A percentile compares a stretch with the other conserved stretches of the same genome.
phyloP scores from a whole-genome alignment of 2,797 vertebrate species.

The Micrastur ruficollis region DNA sequence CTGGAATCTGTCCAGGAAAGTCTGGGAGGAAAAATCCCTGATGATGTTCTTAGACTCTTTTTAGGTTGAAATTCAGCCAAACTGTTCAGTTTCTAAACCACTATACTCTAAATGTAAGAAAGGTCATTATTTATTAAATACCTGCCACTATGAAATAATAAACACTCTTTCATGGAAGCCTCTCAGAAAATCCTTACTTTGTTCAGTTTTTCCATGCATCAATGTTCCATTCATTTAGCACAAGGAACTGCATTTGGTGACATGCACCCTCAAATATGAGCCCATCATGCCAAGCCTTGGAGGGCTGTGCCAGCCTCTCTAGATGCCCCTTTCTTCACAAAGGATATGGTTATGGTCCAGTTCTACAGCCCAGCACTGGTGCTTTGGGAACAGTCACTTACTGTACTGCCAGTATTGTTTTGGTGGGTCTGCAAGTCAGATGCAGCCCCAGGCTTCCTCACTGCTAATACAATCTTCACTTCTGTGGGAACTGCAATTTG shows the following conservation, averaged over 20 bases:
- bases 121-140: background rate
- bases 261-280: accelerated
- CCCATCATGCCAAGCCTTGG: background rate
- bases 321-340: background rate
- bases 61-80: background rate
- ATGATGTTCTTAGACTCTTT: background rate
- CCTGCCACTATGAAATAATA: background rate
- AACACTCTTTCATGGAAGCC: background rate
- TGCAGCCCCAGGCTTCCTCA: background rate
- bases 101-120: background rate
- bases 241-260: background rate
- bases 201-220: background rate
- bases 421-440: background rate
- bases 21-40: background rate
- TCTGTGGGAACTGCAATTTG: background rate
- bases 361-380: background rate
- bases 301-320: background rate
- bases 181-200: background rate
- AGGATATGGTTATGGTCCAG: background rate
- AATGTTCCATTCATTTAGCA: background rate
- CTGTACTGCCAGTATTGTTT: background rate
- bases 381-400: background rate
- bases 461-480: background rate
- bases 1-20: background rate
- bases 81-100: background rate